Conservation (phyloP, 2,113 vertebrate genomes). For the Pseudorasbora parva region DNA sequence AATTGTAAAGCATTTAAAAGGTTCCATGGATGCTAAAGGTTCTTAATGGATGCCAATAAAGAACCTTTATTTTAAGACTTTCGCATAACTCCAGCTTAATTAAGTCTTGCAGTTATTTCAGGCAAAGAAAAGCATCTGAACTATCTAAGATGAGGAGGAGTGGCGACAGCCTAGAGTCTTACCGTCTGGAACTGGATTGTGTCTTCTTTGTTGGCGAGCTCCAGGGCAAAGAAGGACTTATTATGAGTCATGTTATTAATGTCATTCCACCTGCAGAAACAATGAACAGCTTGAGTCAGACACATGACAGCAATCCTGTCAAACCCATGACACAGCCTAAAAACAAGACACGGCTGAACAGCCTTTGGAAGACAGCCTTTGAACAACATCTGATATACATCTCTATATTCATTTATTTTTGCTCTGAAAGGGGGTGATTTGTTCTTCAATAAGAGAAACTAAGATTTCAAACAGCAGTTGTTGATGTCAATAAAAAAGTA, state of each 20-base stretch:
- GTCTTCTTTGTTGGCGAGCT: slow-evolving; percentile 93
- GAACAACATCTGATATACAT: not conserved
- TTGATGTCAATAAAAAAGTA: not conserved
- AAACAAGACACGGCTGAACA: not conserved
- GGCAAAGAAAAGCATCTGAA: slow-evolving; percentile 49
- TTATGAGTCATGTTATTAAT: slow-evolving; percentile 99
- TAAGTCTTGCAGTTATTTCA: slow-evolving; percentile 26
- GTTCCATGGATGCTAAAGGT: too few relatives aligned
- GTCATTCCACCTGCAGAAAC: slow-evolving; percentile 89
- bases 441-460: not conserved
- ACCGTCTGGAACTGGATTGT: slow-evolving; percentile 98
- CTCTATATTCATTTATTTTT: not conserved
- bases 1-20: too few relatives aligned
- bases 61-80: too few relatives aligned
- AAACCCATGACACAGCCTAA: not conserved
- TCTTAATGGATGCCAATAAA: too few relatives aligned
- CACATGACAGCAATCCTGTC: slow-evolving; percentile 49
- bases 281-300: slow-evolving; percentile 51
- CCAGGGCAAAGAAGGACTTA: slow-evolving; percentile 94
- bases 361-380: not conserved
- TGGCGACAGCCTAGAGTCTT: slow-evolving; percentile 66
- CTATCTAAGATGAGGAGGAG: slow-evolving; percentile 16
- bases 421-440: not conserved
- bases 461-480: not conserved
- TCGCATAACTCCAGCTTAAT: not conserved